These are phyloP conservation scores for Phaedon cochleariae DNA, from an alignment of 2,888 invertebrate species.

Conservation along the genomic window DNA sequence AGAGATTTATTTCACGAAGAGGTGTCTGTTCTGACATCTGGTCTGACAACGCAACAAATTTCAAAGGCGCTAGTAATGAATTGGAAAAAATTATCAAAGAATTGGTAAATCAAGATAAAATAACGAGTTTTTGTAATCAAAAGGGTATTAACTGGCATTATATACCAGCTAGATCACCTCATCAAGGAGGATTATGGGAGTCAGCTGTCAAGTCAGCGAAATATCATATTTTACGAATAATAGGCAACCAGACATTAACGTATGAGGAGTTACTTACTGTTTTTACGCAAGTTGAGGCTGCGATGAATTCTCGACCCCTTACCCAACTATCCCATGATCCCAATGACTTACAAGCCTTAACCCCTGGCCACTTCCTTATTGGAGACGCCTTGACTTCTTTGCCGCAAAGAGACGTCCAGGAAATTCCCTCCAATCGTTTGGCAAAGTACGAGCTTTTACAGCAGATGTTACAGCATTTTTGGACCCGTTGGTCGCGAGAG, in stretches of 20 bases:
- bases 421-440: no score
- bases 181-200: conserved; percentile 42
- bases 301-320: conserved; percentile 48
- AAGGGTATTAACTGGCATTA: conserved; percentile 47
- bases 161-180: conserved; percentile 45
- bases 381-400: no score
- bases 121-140: no score
- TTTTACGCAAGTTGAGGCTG: conserved; percentile 44
- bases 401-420: no score
- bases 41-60: conserved; percentile 33
- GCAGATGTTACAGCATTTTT: no score
- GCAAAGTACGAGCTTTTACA: no score
- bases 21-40: conserved; percentile 24
- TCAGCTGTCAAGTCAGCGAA: conserved; percentile 45
- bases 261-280: conserved; percentile 48
- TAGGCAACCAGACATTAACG: conserved; percentile 40
- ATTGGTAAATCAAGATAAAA: background rate
- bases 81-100: conserved; percentile 22
- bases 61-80: conserved; percentile 27
- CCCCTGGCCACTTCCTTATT: no score
- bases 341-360: conserved; percentile 25
- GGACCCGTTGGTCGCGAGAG: no score
- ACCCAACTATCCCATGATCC: conserved; percentile 39
- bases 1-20: conserved; percentile 30
- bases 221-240: conserved; percentile 41